Evolutionary conservation across 2,113 vertebrate genomes (phyloP).

Genomic region (Myrmophylax atrothorax): DNA sequence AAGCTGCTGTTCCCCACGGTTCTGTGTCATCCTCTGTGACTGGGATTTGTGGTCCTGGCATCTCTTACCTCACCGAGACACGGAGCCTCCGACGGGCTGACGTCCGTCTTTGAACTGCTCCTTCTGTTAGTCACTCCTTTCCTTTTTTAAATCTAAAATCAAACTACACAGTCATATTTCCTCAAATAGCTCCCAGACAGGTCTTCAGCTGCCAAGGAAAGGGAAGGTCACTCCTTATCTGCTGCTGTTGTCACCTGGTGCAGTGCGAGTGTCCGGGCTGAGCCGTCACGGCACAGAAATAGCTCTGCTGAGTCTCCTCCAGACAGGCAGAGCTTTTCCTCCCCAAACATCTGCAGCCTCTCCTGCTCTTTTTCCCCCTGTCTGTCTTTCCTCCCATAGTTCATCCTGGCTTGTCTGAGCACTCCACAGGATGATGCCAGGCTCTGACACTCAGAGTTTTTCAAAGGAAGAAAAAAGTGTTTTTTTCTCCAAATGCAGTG

Average conservation of each 20-base stretch:
- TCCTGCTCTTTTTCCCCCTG: not conserved
- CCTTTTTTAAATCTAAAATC: not conserved
- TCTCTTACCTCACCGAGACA: not conserved
- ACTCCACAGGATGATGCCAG: not conserved
- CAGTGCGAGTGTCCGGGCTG: not conserved
- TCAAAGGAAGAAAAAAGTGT: not conserved
- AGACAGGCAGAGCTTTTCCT: not conserved
- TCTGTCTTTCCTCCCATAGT: not conserved
- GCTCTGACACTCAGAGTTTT: not conserved
- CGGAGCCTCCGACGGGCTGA: not conserved
- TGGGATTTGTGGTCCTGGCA: not conserved
- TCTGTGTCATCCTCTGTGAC: fast-evolving
- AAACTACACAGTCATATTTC: not conserved
- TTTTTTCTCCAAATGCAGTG: not conserved
- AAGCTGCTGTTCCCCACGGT: not conserved
- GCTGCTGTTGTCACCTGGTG: not conserved
- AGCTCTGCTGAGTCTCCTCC: not conserved
- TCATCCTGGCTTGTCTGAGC: not conserved
- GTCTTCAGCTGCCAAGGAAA: not conserved
- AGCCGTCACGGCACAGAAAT: fast-evolving
- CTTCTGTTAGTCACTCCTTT: not conserved
- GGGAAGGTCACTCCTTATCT: not conserved
- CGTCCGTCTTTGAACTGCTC: not conserved
- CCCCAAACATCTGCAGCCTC: not conserved
- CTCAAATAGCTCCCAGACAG: not conserved